These are phyloP conservation scores for Melikaiella ostensackeni DNA, from an alignment of 2,888 invertebrate genomes.

Conservation along the genomic window DNA sequence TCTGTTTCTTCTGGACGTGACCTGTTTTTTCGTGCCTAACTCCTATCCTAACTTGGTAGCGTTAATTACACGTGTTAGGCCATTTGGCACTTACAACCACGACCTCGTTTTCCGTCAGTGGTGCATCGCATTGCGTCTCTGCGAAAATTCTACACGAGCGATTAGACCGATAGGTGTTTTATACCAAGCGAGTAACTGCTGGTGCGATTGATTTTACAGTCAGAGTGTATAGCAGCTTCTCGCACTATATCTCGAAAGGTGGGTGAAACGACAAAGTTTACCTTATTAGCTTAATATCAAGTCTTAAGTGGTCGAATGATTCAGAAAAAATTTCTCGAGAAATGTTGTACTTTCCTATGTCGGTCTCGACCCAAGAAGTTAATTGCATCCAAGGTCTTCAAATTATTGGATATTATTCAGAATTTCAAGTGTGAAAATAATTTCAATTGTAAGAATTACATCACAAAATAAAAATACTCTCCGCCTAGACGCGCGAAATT, in stretches of 20 bases:
- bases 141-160: constrained; percentile 10
- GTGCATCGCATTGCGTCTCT: constrained; percentile 8
- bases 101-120: constrained; percentile 38
- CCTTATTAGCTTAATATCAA: background rate
- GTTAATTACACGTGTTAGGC: constrained; percentile 58
- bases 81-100: constrained; percentile 53
- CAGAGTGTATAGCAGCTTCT: background rate
- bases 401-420: background rate
- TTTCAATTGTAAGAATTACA: too few species aligned
- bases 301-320: background rate
- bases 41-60: constrained; percentile 44
- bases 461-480: too few species aligned
- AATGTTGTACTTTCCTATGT: background rate
- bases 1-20: constrained; percentile 46
- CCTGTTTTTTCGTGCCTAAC: constrained; percentile 45
- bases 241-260: background rate
- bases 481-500: too few species aligned
- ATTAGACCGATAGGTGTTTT: background rate
- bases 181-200: constrained; percentile 25
- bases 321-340: background rate
- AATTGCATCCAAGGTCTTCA: background rate
- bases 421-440: background rate
- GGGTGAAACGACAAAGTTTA: background rate
- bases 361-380: background rate
- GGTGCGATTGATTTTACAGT: constrained; percentile 47